Evolutionary conservation across 1,140 invertebrate species (phyloP).

Genomic region (Magallana angulata): DNA sequence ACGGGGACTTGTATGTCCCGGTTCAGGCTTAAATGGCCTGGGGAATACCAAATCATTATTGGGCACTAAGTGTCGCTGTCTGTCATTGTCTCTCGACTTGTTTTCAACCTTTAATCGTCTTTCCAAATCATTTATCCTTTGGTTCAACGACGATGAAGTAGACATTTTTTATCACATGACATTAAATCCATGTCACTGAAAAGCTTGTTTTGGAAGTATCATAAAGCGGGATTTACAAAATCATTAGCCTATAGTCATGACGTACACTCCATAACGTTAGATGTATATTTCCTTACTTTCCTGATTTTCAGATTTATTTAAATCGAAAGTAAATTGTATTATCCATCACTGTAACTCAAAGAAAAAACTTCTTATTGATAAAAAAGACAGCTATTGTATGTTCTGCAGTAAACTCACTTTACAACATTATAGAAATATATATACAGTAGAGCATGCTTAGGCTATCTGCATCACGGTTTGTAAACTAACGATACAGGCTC

Average conservation of each 20-base stretch:
- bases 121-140: conserved; percentile 84
- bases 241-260: neutral
- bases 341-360: too few species aligned
- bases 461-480: too few species aligned
- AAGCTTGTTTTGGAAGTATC: conserved; percentile 32
- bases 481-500: too few species aligned
- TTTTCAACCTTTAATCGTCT: conserved; percentile 85
- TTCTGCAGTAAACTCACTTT: too few species aligned
- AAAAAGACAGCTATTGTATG: too few species aligned
- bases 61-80: conserved; percentile 49
- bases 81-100: conserved; percentile 82
- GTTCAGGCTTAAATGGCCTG: conserved; percentile 73
- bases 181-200: conserved; percentile 40
- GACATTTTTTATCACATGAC: conserved; percentile 76
- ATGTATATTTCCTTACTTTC: too few species aligned
- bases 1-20: conserved; percentile 66
- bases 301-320: too few species aligned
- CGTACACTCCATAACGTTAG: too few species aligned
- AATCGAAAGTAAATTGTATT: too few species aligned
- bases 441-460: too few species aligned
- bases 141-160: conserved; percentile 71
- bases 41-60: conserved; percentile 51
- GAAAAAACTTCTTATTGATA: too few species aligned
- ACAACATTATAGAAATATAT: too few species aligned
- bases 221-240: conserved; percentile 19